Percentiles rank a stretch among this genome's conserved stretches.
These are phyloP conservation scores for Ametastegia equiseti DNA, from an alignment of 2,888 invertebrate genomes.

Conservation along the genomic window DNA sequence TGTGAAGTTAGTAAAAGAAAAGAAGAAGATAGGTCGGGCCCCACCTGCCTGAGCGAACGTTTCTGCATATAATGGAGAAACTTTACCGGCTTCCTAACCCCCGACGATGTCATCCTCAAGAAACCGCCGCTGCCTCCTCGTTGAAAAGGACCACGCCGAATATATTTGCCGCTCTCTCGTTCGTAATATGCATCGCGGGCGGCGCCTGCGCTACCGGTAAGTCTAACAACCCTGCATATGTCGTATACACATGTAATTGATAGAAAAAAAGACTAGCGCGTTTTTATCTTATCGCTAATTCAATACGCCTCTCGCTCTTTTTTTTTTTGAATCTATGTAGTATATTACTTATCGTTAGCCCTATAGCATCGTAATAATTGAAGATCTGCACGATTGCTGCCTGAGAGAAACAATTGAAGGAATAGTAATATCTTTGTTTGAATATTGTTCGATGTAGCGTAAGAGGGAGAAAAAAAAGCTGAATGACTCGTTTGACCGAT, in stretches of 20 bases:
- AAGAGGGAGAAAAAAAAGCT: no score
- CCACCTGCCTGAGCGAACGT: neutral
- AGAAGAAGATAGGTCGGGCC: no score
- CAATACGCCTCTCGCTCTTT: neutral
- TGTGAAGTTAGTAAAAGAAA: no score
- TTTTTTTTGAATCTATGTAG: neutral
- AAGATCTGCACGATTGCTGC: no score
- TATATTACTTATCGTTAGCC: no score
- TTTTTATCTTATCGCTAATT: slow-evolving; percentile 15
- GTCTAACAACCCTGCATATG: no score
- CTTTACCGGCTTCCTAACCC: neutral
- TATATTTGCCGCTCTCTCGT: slow-evolving; percentile 59
- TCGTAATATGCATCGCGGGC: slow-evolving; percentile 60
- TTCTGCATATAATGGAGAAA: slow-evolving; percentile 23
- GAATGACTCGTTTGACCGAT: no score
- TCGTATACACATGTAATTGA: no score
- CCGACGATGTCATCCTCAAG: neutral
- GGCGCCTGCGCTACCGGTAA: slow-evolving; percentile 65
- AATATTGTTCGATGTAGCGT: no score
- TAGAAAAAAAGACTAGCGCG: neutral
- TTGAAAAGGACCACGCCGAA: slow-evolving; percentile 49
- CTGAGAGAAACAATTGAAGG: no score
- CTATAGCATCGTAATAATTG: no score
- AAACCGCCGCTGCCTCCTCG: neutral
- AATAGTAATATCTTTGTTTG: no score